phyloP scores from a whole-genome alignment of 2,797 vertebrate species.

The Pelodytes ibericus region DNA sequence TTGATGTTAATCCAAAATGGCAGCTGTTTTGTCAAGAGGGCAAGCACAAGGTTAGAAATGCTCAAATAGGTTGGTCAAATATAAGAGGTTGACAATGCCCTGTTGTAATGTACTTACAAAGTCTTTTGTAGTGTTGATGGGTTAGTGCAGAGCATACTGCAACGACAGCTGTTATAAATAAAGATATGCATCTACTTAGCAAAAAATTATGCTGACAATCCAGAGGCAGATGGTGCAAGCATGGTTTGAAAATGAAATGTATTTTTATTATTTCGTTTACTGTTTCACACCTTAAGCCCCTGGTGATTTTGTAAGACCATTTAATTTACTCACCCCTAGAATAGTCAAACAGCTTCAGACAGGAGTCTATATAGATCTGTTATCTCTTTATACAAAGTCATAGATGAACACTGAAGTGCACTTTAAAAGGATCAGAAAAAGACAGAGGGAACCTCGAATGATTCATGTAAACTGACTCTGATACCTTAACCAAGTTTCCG shows the following conservation, averaged over 20 bases:
- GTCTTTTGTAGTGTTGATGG: conserved; percentile 13
- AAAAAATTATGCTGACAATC: conserved; percentile 3
- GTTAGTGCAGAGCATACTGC: conserved; percentile 1
- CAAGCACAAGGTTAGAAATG: conserved; percentile 40
- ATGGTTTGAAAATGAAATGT: neutral
- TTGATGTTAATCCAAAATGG: conserved; percentile 39
- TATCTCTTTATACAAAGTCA: too few species aligned
- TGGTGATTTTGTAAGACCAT: neutral
- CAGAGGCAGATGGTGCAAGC: conserved; percentile 11
- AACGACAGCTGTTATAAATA: conserved; percentile 5
- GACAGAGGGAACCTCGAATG: too few species aligned
- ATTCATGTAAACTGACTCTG: too few species aligned
- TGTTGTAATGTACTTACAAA: conserved; percentile 13
- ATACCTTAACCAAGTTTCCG: too few species aligned
- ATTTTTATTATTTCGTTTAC: neutral
- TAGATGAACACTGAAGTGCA: too few species aligned
- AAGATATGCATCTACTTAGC: conserved; percentile 4
- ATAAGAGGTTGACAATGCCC: conserved; percentile 31
- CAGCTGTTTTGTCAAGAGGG: conserved; percentile 46
- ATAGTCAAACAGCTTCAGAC: too few species aligned
- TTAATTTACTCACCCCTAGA: neutral
- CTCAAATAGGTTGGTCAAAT: neutral
- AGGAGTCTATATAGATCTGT: too few species aligned
- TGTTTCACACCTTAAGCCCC: neutral
- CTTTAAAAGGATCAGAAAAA: too few species aligned